These are phyloP conservation scores for Astur gentilis DNA, from an alignment of 2,113 vertebrate species.

Conservation along the genomic window DNA sequence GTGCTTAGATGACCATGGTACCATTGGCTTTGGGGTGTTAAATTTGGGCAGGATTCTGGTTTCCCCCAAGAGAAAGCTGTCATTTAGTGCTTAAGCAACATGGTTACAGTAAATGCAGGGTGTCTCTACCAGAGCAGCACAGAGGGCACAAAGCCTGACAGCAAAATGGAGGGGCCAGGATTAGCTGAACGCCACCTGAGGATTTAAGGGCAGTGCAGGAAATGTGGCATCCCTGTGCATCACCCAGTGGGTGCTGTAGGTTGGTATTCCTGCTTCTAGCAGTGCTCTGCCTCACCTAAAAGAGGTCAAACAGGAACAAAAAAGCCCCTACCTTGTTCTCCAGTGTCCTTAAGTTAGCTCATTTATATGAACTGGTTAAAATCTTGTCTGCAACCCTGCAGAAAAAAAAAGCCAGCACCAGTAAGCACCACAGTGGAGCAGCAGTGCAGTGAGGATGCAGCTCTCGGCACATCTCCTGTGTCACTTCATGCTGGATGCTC, in stretches of 20 bases:
- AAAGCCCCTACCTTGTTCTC: not conserved
- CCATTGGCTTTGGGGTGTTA: not conserved
- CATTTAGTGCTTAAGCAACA: not conserved
- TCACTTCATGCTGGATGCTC: no score
- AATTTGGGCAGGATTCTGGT: not conserved
- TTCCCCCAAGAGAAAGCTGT: not conserved
- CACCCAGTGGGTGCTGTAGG: not conserved
- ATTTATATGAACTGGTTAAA: not conserved
- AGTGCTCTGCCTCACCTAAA: not conserved
- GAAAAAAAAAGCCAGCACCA: not conserved
- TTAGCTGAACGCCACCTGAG: not conserved
- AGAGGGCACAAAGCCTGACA: not conserved
- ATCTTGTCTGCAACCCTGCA: not conserved
- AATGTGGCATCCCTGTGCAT: not conserved
- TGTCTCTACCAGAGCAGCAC: not conserved
- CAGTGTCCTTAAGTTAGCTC: not conserved
- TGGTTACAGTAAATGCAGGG: not conserved
- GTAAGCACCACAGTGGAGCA: not conserved
- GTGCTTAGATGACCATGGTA: fast-evolving
- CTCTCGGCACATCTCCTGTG: fast-evolving
- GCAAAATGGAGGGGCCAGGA: not conserved
- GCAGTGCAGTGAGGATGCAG: not conserved
- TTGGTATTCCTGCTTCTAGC: not conserved
- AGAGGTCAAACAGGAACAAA: not conserved
- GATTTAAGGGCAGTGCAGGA: not conserved